Evolutionary conservation across 1,140 invertebrate genomes (phyloP), one percentile per base, ranked within the genome.

Genomic region (Proctacanthus coquilletti): DNA sequence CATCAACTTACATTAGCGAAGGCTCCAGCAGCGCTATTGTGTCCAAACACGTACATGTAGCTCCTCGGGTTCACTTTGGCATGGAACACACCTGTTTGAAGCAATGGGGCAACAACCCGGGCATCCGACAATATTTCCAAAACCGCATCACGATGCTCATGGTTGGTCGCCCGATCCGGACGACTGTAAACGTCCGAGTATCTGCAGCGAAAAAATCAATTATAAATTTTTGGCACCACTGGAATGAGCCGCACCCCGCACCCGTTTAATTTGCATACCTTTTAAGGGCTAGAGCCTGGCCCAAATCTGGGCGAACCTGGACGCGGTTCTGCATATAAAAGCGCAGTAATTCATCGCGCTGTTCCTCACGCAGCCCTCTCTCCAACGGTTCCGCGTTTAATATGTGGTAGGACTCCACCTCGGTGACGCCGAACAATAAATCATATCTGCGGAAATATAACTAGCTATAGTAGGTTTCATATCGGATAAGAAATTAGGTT

Each of bases 91-190:
- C 74, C 78, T 18, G 74, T 77, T 48, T 70, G 68, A 38, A 82
- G 61, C 25, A 84, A 60, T 1, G 84, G 84, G 2, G 82, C 77
- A 4, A 81, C 70, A 2, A 77, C 76, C 18, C 82, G 66, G 5
- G 80, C 87, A 62, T 98, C 93, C 27, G 85, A 87, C 20, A 97
- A 65, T 21, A 89, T 72, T 47, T 87, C 80, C 32, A 96, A 64
- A 0, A 93, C 72, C 21, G 80, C 73, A 53, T 95, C 84, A 18
- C 89, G 70, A 47, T 77, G 74, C 37, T 71, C 70, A 35, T 74
- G 62, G 37, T 74, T 70, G 41, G 66, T 70, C 48, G 70, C 74
- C 13, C 72, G 60, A 36, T 71, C 69, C 38, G 68, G 64, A 42
- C 76, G 71, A 18, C 67, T 53, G 46, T 77, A 74, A 42, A 74